These are phyloP conservation scores for Sciurus niger DNA, from an alignment of 2,113 vertebrate species.

Conservation along the genomic window DNA sequence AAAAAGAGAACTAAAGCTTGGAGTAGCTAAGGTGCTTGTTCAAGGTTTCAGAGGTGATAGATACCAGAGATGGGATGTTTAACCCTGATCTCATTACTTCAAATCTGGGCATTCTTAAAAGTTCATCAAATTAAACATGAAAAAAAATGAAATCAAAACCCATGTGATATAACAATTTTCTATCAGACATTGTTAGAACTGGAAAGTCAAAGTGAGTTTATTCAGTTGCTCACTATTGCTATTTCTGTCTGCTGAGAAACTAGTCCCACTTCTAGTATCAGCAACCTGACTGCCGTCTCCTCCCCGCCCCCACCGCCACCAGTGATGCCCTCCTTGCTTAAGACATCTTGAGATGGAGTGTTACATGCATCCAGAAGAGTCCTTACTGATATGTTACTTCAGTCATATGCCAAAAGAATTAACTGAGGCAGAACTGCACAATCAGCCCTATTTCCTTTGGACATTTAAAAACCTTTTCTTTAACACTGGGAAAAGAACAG, in stretches of 20 bases:
- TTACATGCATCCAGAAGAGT: not conserved
- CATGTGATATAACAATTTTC: not conserved
- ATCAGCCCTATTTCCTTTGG: conserved; percentile 43
- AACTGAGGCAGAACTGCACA: not conserved
- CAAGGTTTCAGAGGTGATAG: not conserved
- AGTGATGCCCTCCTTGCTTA: not conserved
- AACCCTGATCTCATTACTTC: conserved; percentile 3
- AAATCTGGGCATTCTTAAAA: conserved; percentile 40
- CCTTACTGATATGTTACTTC: not conserved
- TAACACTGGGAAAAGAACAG: conserved; percentile 37
- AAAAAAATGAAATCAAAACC: conserved; percentile 44
- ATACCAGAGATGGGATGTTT: not conserved
- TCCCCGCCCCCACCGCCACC: too few relatives aligned
- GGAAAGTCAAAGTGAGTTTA: not conserved
- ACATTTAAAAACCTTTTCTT: not conserved
- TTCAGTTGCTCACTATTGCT: not conserved
- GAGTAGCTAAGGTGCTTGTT: not conserved
- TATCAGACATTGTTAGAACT: not conserved
- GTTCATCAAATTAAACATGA: conserved; percentile 29
- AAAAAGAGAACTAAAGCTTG: not conserved
- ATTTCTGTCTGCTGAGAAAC: not conserved
- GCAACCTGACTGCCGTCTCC: not conserved
- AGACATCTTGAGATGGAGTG: not conserved
- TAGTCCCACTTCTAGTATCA: not conserved
- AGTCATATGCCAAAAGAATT: not conserved